Base-by-base conservation (phyloP, 2,797 vertebrate genomes). In the Halcyon leucocephala region DNA sequence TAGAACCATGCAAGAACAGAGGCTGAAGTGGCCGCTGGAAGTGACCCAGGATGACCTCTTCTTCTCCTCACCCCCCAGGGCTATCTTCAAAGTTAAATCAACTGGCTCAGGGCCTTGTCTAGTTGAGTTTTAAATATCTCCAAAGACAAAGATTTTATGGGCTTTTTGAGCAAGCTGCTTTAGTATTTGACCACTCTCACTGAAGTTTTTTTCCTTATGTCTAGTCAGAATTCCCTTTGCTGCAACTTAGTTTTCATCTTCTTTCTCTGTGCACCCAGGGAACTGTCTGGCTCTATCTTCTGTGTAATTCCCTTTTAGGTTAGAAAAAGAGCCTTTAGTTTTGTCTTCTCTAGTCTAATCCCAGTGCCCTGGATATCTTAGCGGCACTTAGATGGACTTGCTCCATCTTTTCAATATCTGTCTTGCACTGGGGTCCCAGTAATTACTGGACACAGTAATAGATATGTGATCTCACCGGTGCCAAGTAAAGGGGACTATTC, bases 31-130 rank as follows among this genome's bases (percentile, higher is more conserved):
- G 12, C 14, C 29, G 82, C 62, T 90, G 77, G 41, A 58, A 65
- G 19, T 79, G 54, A 84, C 7, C 1, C 22, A 72, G 46, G 26
- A 10, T 69, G 60, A 84, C 35, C 29, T 52, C 25, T 91, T 58
- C 28, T 35, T 35, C 48, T 69, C 33, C 41, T 86, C 35, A 71
- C 4, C 12, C 5, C 25, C 18, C 21, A 55, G 25, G 12, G 18
- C 49, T 73, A 10, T 58, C 58, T 82, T 64, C 73, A 84, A 55
- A 71, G 15, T 71, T 52, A 51, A 42, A 26, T 79, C 42, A 73
- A 4, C 17, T 77, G 51, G 24, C 25, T 82, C 54, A 69, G 3
- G 22, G 20, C 10, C 31, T 70, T 0, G 0, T 33, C 55, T 65
- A 69, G 12, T 44, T 42, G 60, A 65, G 35, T 52, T 82, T 35